Base-by-base conservation (phyloP, 2,888 invertebrate genomes). In the Clostera curtula region DNA sequence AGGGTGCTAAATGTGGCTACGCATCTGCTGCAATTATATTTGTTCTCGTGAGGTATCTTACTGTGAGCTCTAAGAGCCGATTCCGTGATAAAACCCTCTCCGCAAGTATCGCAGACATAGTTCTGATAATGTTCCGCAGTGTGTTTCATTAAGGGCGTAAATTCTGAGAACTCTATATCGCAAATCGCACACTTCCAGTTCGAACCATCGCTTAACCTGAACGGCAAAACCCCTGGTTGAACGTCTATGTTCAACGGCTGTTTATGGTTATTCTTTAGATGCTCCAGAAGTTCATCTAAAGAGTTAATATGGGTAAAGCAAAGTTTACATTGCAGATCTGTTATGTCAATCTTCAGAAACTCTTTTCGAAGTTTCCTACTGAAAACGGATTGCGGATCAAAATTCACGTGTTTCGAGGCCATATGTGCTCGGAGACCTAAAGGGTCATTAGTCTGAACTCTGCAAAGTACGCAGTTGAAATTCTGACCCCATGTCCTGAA, bases 401-500 rank as follows among this genome's bases (percentile, higher is more conserved):
- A 79, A 34, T 80, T 70, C 0, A 75, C 71, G 29, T 82, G 82
- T 12, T 71, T 58, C 1, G 73, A 55, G 1, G 77, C 73, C 76
- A 82, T 77, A 24, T 82, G 82, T 1, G 71, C 60, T 27, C 82
- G 48, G 4, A 82, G 43, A 1, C 80, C 80, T n/a, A 68, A 66
- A 1, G 82, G 82, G 33, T 80, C 80, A 25, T 76, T 76, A 0
- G 82, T 76, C 24, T 80, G 77, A 0, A 80, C 80, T 5, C 80
- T 51, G 32, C 82, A 82, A 23, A 80, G 70, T 0, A 77, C 72
- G 29, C 82, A 82, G 27, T 79, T 80, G 27, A 82, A 82, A 31
- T 80, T 80, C 38, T 80, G 79, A 0, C 79, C 80, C 80, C 80
- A 80, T 12, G 79, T 80, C 19, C 82, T 60, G 20, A 82, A 82